Conservation (phyloP, 2,797 vertebrate species). For the Diplodus sargus region DNA sequence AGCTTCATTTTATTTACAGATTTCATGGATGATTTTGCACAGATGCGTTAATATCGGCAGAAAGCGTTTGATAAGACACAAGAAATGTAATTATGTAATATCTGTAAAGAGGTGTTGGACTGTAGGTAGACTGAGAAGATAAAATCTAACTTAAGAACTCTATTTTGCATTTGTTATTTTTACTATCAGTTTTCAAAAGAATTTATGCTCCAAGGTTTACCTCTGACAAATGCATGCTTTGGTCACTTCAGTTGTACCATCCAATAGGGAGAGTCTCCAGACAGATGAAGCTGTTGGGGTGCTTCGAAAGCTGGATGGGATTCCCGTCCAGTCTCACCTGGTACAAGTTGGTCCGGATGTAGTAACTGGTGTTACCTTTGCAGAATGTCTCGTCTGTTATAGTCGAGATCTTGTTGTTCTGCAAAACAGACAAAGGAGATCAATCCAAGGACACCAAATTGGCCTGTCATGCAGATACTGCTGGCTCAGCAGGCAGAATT, state of each 20-base stretch:
- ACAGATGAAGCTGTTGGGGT: constrained; percentile 93
- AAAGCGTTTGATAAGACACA: constrained; percentile 12
- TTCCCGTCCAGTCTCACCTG: constrained; percentile 94
- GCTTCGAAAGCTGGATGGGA: constrained; percentile 87
- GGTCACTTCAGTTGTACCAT: constrained; percentile 85
- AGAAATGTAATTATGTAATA: constrained; percentile 16
- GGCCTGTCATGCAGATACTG: background rate
- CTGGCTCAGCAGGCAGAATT: background rate
- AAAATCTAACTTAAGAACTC: constrained; percentile 41
- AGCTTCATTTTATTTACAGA: constrained; percentile 5
- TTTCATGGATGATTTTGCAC: constrained; percentile 22
- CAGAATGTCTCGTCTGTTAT: constrained; percentile 95
- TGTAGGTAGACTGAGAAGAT: constrained; percentile 41
- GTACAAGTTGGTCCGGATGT: constrained; percentile 88
- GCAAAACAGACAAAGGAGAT: constrained; percentile 56
- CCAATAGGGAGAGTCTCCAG: constrained; percentile 90
- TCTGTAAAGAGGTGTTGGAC: background rate
- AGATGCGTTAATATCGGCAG: constrained; percentile 15
- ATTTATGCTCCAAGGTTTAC: background rate
- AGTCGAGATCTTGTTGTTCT: constrained; percentile 93
- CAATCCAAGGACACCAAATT: constrained; percentile 18
- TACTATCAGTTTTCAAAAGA: background rate
- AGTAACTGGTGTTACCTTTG: constrained; percentile 90
- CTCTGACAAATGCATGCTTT: constrained; percentile 12
- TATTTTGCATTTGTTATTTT: constrained; percentile 15